Percentiles rank a stretch among this genome's conserved stretches.
phyloP scores from a whole-genome alignment of 2,797 vertebrate genomes.

The Phataginus tricuspis region DNA sequence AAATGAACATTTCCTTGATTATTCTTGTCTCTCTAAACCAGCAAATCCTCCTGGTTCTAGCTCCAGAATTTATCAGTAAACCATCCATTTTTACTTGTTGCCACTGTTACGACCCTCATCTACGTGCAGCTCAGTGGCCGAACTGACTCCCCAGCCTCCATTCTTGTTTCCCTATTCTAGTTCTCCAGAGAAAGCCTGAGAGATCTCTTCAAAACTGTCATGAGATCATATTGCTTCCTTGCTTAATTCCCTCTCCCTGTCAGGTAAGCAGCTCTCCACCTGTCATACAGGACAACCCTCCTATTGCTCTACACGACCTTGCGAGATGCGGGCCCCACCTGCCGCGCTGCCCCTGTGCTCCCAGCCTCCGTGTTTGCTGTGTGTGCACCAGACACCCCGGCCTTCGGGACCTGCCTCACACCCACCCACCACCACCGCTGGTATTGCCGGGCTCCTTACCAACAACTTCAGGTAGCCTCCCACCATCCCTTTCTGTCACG shows the following conservation, averaged over 20 bases:
- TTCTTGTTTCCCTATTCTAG: neutral
- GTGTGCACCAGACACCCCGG: neutral
- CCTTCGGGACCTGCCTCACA: neutral
- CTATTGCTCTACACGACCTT: neutral
- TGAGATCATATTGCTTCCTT: neutral
- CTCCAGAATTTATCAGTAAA: neutral
- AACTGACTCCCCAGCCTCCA: neutral
- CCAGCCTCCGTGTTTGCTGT: accelerated
- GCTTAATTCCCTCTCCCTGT: neutral
- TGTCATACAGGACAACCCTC: neutral
- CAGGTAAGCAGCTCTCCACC: neutral
- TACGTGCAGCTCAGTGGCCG: neutral
- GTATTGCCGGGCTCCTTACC: neutral
- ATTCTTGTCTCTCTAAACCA: neutral
- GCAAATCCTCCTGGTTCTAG: neutral
- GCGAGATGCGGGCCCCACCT: neutral
- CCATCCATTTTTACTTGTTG: neutral
- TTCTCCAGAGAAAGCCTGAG: neutral
- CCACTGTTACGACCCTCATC: neutral
- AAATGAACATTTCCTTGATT: neutral
- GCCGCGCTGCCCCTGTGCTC: too few relatives aligned
- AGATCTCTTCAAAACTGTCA: neutral
- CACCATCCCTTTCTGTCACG: neutral
- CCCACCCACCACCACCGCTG: accelerated
- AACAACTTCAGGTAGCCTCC: neutral